Conservation (phyloP, 2,113 vertebrate genomes). For the Uria lomvia region DNA sequence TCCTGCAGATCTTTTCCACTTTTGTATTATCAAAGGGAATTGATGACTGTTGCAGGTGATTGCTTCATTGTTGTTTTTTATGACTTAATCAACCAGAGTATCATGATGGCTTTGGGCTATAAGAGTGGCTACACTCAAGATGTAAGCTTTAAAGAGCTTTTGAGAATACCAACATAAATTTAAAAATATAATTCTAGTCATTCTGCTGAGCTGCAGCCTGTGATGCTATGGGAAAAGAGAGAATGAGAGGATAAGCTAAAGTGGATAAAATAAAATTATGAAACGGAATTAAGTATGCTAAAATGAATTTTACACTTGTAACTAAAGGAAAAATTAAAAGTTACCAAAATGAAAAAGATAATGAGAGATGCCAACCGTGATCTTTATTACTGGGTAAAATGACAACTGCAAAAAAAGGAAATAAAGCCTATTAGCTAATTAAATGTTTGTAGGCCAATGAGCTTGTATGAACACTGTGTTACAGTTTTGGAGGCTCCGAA, state of each 20-base stretch:
- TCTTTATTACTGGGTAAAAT: slow-evolving; percentile 17
- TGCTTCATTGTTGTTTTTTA: slow-evolving; percentile 1
- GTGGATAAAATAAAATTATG: not conserved
- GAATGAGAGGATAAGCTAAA: not conserved
- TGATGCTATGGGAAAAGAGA: not conserved
- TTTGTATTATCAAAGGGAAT: not conserved
- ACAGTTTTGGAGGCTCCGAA: not conserved
- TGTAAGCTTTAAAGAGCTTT: slow-evolving; percentile 4
- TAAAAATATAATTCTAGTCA: not conserved
- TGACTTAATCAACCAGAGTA: not conserved
- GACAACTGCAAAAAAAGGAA: not conserved
- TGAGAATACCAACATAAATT: not conserved
- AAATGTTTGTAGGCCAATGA: not conserved
- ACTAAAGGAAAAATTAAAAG: not conserved
- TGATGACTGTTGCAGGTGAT: not conserved
- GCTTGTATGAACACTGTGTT: not conserved
- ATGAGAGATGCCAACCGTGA: not conserved
- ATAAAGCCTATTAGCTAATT: not conserved
- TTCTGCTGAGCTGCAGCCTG: not conserved
- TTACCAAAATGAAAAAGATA: not conserved
- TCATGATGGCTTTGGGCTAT: slow-evolving; percentile 8
- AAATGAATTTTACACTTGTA: slow-evolving; percentile 1
- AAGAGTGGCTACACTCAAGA: not conserved
- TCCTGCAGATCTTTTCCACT: not conserved
- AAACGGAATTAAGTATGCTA: not conserved